Evolutionary conservation across 2,888 invertebrate species (phyloP), one percentile per base, ranked within the genome.

Genomic region (Chalcosyrphus nemorum): DNA sequence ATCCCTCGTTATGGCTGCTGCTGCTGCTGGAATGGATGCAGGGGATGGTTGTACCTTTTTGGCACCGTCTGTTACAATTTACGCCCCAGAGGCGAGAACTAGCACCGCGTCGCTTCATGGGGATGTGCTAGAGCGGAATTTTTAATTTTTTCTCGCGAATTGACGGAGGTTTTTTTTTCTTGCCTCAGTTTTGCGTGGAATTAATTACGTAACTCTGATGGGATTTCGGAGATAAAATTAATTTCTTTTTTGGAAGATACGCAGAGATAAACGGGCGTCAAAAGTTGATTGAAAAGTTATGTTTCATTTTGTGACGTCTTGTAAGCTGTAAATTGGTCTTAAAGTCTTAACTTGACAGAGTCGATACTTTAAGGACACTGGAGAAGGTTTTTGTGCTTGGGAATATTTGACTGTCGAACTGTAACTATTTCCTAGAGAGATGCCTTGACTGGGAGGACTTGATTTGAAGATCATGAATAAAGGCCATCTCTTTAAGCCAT

Each of bases 1-100:
- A 4, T n/a, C 11, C 7, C 9, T 38, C 5, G 17, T 13, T 47
- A 7, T 47, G 35, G 27, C 4, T 52, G 57, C 5, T 11, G 35
- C 17, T 50, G n/a, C n/a, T n/a, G n/a, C n/a, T 45, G 27, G 24
- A 21, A 2, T 27, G 38, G 41, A 21, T 29, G 45, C 54, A 52
- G 29, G 54, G 66, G 77, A 59, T 66, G 38, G 15, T n/a, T 70
- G 50, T 80, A 74, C 84, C 70, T 84, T 84, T 80, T 70, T 84
- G 84, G 78, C 74, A 78, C 80, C 84, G 84, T 84, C 68, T 82
- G 82, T 78, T 72, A 74, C 52, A 57, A 70, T 75, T 68, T 75
- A 70, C 70, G 65, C 52, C 59, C 74, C 68, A 70, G 50, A 78
- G 80, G 68, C 29, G 54, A 43, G 57, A 68, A 63, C 68, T 57